Evolutionary conservation across 2,113 vertebrate species (phyloP).

Genomic region (Leucopsar rothschildi): DNA sequence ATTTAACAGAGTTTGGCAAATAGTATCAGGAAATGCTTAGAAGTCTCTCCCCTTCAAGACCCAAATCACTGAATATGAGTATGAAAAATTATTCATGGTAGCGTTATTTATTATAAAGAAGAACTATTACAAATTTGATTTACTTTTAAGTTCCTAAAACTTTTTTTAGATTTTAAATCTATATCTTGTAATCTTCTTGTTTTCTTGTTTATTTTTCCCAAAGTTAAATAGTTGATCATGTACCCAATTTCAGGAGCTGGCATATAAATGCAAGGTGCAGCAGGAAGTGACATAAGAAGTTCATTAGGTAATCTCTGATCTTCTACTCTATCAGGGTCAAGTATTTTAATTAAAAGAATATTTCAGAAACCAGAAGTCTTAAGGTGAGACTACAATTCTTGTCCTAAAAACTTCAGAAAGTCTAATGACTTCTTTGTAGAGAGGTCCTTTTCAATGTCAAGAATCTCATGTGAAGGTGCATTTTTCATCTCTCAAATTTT

Average conservation of each 20-base stretch:
- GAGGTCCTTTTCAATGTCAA: neutral
- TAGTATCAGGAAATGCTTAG: neutral
- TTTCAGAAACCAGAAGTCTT: neutral
- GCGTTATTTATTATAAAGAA: neutral
- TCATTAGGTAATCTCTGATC: neutral
- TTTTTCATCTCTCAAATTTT: neutral
- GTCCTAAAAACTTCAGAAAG: neutral
- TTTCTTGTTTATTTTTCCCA: neutral
- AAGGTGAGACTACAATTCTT: neutral
- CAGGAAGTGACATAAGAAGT: neutral
- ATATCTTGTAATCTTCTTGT: neutral
- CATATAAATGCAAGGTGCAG: neutral
- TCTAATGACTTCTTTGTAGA: neutral
- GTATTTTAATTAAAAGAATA: neutral
- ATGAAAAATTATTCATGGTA: neutral
- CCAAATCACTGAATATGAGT: neutral
- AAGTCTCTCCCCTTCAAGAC: neutral
- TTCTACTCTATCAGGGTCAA: neutral
- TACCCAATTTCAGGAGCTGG: neutral
- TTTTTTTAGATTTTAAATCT: neutral
- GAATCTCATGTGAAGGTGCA: neutral
- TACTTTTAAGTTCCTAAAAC: neutral
- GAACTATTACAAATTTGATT: neutral
- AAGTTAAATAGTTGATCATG: neutral
- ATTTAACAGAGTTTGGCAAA: constrained; percentile 7